phyloP scores from a whole-genome alignment of 2,113 vertebrate species.

The Petroica traversi region DNA sequence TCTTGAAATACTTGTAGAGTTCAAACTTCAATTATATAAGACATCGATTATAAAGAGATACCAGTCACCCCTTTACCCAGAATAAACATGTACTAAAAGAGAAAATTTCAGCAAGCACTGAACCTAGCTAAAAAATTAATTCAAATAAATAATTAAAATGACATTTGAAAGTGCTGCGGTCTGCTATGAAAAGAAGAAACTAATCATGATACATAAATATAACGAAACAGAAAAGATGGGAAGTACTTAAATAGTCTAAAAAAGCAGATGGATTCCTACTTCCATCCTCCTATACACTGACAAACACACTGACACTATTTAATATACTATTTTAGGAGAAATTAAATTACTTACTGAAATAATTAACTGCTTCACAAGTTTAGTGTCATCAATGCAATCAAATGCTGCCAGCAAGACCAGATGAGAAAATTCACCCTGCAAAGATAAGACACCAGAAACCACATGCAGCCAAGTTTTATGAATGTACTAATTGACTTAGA shows the following conservation, averaged over 20 bases:
- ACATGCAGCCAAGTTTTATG: not conserved
- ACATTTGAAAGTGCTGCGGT: not conserved
- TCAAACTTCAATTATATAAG: not conserved
- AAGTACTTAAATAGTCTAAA: not conserved
- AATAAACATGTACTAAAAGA: not conserved
- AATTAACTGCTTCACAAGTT: slow-evolving; percentile 90
- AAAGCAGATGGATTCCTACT: not conserved
- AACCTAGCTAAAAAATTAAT: not conserved
- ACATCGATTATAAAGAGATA: not conserved
- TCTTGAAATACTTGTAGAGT: not conserved
- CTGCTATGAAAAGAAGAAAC: not conserved
- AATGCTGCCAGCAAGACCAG: slow-evolving; percentile 90
- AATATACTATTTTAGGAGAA: not conserved
- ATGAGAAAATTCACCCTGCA: slow-evolving; percentile 93
- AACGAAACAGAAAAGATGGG: not conserved
- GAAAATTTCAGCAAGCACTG: not conserved
- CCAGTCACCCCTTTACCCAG: not conserved
- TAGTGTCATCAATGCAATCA: slow-evolving; percentile 96
- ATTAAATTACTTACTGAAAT: slow-evolving; percentile 82
- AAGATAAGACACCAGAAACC: not conserved
- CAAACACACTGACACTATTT: not conserved
- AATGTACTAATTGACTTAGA: not conserved
- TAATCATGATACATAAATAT: not conserved
- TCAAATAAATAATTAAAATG: not conserved
- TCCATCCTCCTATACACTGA: not conserved